Evolutionary conservation across 2,797 vertebrate genomes (phyloP).

Genomic region (Sardinella longiceps): DNA sequence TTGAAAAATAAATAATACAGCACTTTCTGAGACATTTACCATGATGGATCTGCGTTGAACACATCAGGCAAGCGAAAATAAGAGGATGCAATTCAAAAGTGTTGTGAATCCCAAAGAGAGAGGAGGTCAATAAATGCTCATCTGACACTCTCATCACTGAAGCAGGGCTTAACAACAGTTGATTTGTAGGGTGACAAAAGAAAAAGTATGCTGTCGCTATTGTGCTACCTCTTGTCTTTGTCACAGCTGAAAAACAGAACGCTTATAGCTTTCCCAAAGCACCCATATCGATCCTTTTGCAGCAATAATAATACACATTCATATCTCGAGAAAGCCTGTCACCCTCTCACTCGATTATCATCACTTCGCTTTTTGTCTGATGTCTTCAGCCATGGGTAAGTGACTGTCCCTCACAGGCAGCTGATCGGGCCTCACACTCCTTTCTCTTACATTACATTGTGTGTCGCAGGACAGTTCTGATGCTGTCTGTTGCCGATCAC

Average conservation of each 20-base stretch:
- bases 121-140: neutral
- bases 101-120: neutral
- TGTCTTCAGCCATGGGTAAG: constrained; percentile 55
- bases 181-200: neutral
- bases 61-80: neutral
- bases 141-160: neutral
- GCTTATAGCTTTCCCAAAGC: neutral
- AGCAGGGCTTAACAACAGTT: neutral
- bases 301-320: constrained; percentile 58
- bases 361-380: constrained; percentile 52
- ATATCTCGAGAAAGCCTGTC: constrained; percentile 67
- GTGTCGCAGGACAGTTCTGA: constrained; percentile 39
- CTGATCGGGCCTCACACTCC: constrained; percentile 40
- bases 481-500: constrained; percentile 32
- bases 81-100: neutral
- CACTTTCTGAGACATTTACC: neutral
- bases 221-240: neutral
- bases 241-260: constrained; percentile 12
- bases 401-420: constrained; percentile 54
- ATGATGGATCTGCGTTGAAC: neutral
- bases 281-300: neutral
- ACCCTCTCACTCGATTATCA: constrained; percentile 66
- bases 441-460: neutral
- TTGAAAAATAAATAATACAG: no score
- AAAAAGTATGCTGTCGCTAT: neutral